These are phyloP conservation scores for Pseudolaguvia tuberculata DNA, from an alignment of 2,113 vertebrate species.

Conservation along the genomic window DNA sequence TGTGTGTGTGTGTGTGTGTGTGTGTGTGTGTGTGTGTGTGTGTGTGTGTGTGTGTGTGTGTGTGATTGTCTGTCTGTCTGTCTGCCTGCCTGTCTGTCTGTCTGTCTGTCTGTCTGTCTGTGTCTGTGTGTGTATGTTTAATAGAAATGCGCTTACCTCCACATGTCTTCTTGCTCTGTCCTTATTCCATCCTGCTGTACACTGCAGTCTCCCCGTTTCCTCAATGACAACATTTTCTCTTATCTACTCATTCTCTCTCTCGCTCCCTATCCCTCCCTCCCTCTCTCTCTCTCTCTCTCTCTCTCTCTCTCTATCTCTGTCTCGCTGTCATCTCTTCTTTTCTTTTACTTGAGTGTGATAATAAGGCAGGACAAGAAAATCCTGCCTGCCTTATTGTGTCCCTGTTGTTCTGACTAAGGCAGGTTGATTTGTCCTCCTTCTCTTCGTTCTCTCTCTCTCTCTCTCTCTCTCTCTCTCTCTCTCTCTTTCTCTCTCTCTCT, in stretches of 20 bases:
- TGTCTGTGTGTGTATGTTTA: too few relatives aligned
- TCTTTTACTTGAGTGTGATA: conserved; percentile 30
- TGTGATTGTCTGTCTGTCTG: too few relatives aligned
- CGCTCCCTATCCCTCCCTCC: conserved; percentile 51
- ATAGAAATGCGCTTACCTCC: conserved; percentile 61
- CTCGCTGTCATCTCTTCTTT: conserved; percentile 28
- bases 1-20: too few relatives aligned
- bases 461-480: conserved; percentile 52
- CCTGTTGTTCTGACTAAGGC: conserved; percentile 65
- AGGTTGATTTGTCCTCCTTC: conserved; percentile 68
- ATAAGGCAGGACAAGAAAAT: conserved; percentile 14
- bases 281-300: conserved; percentile 51
- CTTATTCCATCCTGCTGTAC: conserved; percentile 64
- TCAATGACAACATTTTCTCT: conserved; percentile 69
- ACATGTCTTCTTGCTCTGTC: conserved; percentile 61
- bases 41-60: too few relatives aligned
- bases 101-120: too few relatives aligned
- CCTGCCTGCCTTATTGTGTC: conserved; percentile 43
- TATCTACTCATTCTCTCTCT: conserved; percentile 55
- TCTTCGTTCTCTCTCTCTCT: conserved; percentile 47
- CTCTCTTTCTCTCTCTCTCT: conserved; percentile 47
- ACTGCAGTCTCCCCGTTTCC: conserved; percentile 63
- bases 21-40: too few relatives aligned
- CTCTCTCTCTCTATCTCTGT: background rate
- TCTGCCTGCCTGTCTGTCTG: too few relatives aligned